Evolutionary conservation across 2,113 vertebrate species (phyloP).

Genomic region (Pimephales promelas): DNA sequence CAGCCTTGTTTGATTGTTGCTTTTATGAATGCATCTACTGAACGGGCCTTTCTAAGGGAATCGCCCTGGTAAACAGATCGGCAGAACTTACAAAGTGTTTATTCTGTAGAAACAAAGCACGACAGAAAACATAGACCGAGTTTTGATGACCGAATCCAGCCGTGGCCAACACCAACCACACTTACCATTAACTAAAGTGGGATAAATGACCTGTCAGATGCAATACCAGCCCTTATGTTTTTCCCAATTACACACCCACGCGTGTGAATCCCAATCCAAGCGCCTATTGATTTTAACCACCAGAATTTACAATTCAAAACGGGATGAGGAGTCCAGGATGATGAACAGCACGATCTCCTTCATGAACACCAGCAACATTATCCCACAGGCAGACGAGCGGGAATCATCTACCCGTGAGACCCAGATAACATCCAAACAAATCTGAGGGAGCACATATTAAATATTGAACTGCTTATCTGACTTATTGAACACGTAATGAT

Average conservation of each 20-base stretch:
- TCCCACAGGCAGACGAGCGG: neutral
- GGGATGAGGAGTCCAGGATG: conserved; percentile 25
- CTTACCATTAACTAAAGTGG: conserved; percentile 89
- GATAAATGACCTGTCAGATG: conserved; percentile 93
- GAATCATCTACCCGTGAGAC: conserved; percentile 4
- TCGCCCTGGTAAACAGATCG: neutral
- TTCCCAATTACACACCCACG: conserved; percentile 84
- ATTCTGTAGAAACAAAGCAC: conserved; percentile 57
- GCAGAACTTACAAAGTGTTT: conserved; percentile 11
- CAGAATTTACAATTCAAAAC: conserved; percentile 67
- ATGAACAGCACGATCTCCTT: conserved; percentile 1
- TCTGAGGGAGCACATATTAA: conserved; percentile 32
- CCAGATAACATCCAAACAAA: conserved; percentile 17
- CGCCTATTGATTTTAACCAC: conserved; percentile 55
- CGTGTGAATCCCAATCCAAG: conserved; percentile 67
- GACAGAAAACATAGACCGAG: conserved; percentile 78
- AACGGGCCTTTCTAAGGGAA: neutral
- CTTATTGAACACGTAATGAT: conserved; percentile 19
- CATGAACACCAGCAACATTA: neutral
- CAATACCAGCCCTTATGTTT: conserved; percentile 88
- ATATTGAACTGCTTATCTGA: conserved; percentile 38
- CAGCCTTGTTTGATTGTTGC: neutral
- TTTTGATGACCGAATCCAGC: conserved; percentile 81
- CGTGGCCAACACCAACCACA: conserved; percentile 79
- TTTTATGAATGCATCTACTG: conserved; percentile 10